These are phyloP conservation scores for Balaeniceps rex DNA, from an alignment of 2,113 vertebrate genomes.

Conservation along the genomic window DNA sequence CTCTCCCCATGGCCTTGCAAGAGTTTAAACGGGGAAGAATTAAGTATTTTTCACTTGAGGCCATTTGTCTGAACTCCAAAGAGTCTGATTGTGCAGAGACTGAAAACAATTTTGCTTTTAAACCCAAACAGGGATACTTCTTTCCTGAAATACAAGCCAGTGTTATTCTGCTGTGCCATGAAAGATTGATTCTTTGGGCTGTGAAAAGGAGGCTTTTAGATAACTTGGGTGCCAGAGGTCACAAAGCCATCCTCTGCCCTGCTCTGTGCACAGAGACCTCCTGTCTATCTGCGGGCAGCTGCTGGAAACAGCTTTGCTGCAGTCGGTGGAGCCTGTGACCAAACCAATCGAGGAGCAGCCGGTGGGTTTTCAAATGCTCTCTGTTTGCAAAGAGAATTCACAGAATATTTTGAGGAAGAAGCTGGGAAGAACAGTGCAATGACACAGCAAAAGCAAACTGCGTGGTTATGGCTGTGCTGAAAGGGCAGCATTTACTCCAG, in stretches of 20 bases:
- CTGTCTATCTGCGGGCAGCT: background rate
- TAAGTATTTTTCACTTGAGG: background rate
- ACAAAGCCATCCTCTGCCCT: background rate
- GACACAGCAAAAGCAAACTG: background rate
- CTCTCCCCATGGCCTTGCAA: background rate
- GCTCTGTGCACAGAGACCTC: background rate
- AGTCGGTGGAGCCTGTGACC: background rate
- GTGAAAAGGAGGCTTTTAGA: background rate
- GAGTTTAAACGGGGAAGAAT: background rate
- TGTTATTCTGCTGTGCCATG: background rate
- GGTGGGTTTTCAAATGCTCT: background rate
- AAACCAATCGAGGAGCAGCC: background rate
- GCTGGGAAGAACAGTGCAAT: background rate
- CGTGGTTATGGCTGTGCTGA: background rate
- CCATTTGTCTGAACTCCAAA: background rate
- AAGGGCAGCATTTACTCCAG: background rate
- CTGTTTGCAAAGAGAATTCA: background rate
- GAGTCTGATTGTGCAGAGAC: background rate
- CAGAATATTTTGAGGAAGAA: background rate
- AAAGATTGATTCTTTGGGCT: background rate
- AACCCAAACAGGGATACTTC: background rate
- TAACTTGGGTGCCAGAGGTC: background rate
- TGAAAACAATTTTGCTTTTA: constrained; percentile 22
- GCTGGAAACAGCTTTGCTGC: background rate
- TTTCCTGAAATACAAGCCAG: constrained; percentile 5